Percentiles rank a stretch among this genome's conserved stretches.
Conservation (phyloP, 2,113 vertebrate genomes). For the Mus spicilegus region DNA sequence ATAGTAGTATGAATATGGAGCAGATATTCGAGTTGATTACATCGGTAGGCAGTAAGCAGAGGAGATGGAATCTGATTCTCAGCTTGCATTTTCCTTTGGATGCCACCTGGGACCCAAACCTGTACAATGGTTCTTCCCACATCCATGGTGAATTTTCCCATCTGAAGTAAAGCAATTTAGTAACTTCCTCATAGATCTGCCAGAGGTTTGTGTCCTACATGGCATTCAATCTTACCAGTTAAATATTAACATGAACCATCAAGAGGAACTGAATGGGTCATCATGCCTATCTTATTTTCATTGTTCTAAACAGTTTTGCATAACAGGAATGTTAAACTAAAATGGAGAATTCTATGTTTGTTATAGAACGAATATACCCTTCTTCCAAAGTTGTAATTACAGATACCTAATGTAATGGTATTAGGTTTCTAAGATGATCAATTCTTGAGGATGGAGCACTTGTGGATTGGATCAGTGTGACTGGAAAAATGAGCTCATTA, state of each 20-base stretch:
- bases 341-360: background rate
- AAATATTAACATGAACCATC: background rate
- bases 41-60: background rate
- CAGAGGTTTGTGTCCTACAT: background rate
- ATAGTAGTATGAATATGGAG: background rate
- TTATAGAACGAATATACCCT: background rate
- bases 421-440: background rate
- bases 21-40: background rate
- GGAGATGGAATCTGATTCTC: background rate
- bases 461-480: background rate
- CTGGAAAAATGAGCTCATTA: background rate
- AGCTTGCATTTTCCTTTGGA: background rate
- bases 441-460: background rate
- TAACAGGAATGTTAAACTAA: background rate
- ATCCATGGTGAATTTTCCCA: background rate
- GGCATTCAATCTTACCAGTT: background rate
- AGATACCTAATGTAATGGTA: background rate
- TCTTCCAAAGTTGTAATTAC: background rate
- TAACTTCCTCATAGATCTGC: too few relatives aligned
- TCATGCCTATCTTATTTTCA: background rate
- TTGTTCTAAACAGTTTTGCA: fast-evolving
- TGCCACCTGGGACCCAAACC: background rate
- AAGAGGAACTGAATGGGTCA: background rate
- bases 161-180: background rate
- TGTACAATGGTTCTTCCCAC: too few relatives aligned